Evolutionary conservation across 2,797 vertebrate species (phyloP).

Genomic region (Lemur catta): DNA sequence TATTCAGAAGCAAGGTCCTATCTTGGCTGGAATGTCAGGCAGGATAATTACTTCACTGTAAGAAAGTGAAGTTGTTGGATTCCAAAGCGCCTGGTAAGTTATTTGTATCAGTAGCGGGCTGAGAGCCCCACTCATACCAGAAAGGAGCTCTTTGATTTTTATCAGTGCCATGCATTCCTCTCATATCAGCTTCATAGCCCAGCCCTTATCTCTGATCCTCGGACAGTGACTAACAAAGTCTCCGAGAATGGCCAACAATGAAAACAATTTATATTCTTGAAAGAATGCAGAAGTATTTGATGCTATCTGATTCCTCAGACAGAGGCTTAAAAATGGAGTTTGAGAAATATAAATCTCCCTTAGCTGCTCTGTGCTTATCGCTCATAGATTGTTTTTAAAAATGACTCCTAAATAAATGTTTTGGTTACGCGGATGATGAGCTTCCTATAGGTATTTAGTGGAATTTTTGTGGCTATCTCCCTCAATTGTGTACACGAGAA

Average conservation of each 20-base stretch:
- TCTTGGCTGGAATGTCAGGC: neutral
- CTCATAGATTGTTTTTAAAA: neutral
- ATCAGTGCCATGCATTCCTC: neutral
- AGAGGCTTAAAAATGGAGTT: neutral
- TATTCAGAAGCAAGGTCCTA: accelerated
- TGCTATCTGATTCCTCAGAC: neutral
- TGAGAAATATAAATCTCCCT: neutral
- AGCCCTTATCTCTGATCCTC: neutral
- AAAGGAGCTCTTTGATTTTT: neutral
- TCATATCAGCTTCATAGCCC: neutral
- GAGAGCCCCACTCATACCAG: accelerated
- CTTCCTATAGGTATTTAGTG: accelerated
- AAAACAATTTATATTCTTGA: neutral
- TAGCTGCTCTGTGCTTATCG: accelerated
- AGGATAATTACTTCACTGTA: neutral
- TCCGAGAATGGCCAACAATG: accelerated
- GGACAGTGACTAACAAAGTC: neutral
- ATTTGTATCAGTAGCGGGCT: neutral
- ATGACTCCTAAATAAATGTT: neutral
- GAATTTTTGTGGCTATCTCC: accelerated
- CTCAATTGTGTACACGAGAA: accelerated
- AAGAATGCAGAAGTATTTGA: accelerated
- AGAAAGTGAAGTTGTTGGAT: conserved; percentile 17
- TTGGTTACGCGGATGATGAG: neutral
- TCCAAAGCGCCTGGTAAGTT: accelerated